phyloP scores from a whole-genome alignment of 2,797 vertebrate genomes.

The Anniella stebbinsi region DNA sequence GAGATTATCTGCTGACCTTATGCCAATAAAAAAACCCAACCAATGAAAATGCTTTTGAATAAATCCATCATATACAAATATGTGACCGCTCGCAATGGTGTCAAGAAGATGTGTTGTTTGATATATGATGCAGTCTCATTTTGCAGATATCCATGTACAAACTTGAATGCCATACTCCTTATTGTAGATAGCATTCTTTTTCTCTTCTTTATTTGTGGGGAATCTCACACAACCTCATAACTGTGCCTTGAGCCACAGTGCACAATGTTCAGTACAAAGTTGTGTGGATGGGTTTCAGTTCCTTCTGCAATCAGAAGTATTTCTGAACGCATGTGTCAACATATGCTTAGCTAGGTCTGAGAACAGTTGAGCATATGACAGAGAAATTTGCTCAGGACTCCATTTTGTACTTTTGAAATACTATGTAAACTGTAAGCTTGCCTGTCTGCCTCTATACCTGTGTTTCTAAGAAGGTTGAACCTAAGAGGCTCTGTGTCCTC shows the following conservation, averaged over 20 bases:
- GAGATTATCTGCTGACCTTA: constrained; percentile 59
- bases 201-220: not conserved
- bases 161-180: not conserved
- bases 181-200: not conserved
- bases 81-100: constrained; percentile 1
- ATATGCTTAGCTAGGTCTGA: not conserved
- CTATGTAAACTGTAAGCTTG: not conserved
- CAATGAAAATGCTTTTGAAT: constrained; percentile 6
- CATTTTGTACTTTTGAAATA: too few species aligned
- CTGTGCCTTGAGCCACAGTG: not conserved
- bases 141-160: constrained; percentile 13
- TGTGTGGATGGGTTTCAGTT: not conserved
- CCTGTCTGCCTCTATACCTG: not conserved
- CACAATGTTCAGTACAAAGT: not conserved
- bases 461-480: not conserved
- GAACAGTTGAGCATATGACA: not conserved
- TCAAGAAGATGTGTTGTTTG: constrained; percentile 20
- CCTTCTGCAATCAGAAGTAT: not conserved
- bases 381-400: too few species aligned
- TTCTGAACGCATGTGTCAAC: not conserved
- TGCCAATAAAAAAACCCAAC: constrained; percentile 42
- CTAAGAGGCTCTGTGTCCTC: not conserved
- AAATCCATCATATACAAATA: constrained; percentile 3
- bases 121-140: not conserved
- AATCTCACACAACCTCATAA: not conserved